Percentiles rank a stretch among this genome's conserved stretches.
phyloP scores from a whole-genome alignment of 2,113 vertebrate genomes.

The Sardina pilchardus region DNA sequence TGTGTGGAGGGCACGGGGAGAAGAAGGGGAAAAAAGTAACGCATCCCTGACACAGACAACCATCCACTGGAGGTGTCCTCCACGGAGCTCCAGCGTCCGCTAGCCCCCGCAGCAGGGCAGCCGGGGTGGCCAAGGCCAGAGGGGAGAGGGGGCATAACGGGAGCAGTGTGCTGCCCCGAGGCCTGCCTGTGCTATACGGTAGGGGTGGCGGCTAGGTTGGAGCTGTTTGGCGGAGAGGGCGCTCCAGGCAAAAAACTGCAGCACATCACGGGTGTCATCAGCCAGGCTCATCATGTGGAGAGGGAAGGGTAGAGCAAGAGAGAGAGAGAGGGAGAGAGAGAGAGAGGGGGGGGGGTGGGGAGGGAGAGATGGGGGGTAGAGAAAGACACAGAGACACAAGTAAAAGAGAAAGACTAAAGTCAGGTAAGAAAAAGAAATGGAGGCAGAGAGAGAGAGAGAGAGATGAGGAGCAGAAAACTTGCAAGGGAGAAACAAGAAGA shows the following conservation, averaged over 20 bases:
- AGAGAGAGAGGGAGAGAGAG: conserved; percentile 27
- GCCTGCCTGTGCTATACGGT: neutral
- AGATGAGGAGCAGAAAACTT: neutral
- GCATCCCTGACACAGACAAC: neutral
- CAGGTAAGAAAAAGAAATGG: neutral
- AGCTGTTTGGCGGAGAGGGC: neutral
- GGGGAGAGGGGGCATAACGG: neutral
- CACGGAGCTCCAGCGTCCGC: neutral
- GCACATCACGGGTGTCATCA: neutral
- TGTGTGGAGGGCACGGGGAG: neutral
- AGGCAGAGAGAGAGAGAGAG: neutral
- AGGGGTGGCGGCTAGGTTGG: neutral
- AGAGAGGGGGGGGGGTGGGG: conserved; percentile 27
- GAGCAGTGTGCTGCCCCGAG: neutral
- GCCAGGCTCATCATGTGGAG: neutral
- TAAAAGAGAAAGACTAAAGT: neutral
- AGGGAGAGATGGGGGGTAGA: neutral
- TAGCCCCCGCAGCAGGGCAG: neutral
- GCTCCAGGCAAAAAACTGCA: neutral
- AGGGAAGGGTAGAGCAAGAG: neutral
- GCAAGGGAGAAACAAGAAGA: neutral
- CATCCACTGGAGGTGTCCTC: neutral
- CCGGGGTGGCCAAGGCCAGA: neutral
- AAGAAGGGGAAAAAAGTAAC: neutral
- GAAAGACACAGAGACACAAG: neutral